Evolutionary conservation across 1,140 invertebrate genomes (phyloP), one percentile per base, ranked within the genome.

Genomic region (Zaprionus davidi): DNA sequence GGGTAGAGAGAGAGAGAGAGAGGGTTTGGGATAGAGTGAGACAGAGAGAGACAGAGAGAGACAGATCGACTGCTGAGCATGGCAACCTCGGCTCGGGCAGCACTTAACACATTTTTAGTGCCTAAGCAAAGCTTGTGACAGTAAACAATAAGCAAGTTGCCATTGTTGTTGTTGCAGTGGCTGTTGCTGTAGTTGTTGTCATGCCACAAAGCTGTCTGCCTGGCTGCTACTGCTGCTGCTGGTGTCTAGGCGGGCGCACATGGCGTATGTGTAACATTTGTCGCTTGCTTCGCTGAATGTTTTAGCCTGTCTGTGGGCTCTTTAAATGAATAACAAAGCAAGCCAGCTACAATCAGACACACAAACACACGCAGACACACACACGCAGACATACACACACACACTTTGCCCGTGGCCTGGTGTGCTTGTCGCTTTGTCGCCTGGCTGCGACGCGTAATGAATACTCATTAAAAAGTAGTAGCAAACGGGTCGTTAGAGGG

Each of bases 191-290:
- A 9, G 28, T 28, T 28, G 28, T 28, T 28, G 28, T 28, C 11
- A 12, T 24, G 24, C 20, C n/a, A 44, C 28, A 46, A 17, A 22
- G 15, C 20, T 67, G 41, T 44, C 70, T 72, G 62, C 41, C 11
- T 46, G 55, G 53, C 53, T 26, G 15, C 55, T 26, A n/a, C 58
- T 57, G 58, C 15, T 3, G 41, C 5, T 46, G 41, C 2, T 17
- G 41, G 15, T 44, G n/a, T 44, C 41, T 44, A 44, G 41, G 41
- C 44, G 38, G 72, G 73, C 66, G 41, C 81, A 84, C 82, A 77
- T 69, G 81, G 71, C 78, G 82, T 84, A 81, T 84, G 82, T 74
- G 82, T 76, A 85, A 85, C 71, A 79, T 79, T 78, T 79, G 73
- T 55, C 51, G 59, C 67, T 59, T 53, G 26, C 46, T 51, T 82